Evolutionary conservation across 23 tunicate genomes (phyloP).

Genomic region (Ciona savignyi): DNA sequence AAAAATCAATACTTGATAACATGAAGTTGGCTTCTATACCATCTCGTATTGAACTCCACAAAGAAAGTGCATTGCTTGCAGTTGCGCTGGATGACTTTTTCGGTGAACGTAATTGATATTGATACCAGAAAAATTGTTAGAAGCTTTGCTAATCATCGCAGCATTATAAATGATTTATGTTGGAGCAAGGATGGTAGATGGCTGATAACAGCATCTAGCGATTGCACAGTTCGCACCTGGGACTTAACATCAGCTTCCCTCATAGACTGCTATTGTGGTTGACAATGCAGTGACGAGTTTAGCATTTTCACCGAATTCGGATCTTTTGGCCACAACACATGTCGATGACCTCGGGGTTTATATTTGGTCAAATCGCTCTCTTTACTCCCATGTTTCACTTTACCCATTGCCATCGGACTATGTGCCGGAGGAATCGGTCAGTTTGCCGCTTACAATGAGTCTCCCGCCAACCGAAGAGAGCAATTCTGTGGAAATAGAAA

Average conservation of each 20-base stretch:
- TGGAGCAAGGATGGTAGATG: slow-evolving; percentile 76
- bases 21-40: slow-evolving; percentile 28
- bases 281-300: slow-evolving; percentile 46
- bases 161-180: slow-evolving; percentile 53
- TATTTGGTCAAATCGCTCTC: slow-evolving; percentile 77
- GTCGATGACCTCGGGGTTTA: slow-evolving; percentile 78
- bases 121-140: slow-evolving; percentile 58
- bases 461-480: slow-evolving; percentile 10
- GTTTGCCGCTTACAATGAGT: slow-evolving; percentile 12
- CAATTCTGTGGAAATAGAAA: slow-evolving; percentile 22
- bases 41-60: slow-evolving; percentile 27
- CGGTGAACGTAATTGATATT: slow-evolving; percentile 48
- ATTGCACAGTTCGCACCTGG: slow-evolving; percentile 63
- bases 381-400: slow-evolving; percentile 41
- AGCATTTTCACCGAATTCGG: slow-evolving; percentile 61
- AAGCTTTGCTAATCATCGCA: slow-evolving; percentile 35
- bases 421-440: slow-evolving; percentile 24
- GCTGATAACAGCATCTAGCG: slow-evolving; percentile 62
- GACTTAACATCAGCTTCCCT: slow-evolving; percentile 61
- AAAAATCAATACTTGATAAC: slow-evolving; percentile 18
- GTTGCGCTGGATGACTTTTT: slow-evolving; percentile 68
- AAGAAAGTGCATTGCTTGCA: slow-evolving; percentile 53
- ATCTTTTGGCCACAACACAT: slow-evolving; percentile 91
- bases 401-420: slow-evolving; percentile 40
- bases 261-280: slow-evolving; percentile 66